Base-by-base conservation (phyloP, 2,797 vertebrate species). In the Clarias platycephalus region DNA sequence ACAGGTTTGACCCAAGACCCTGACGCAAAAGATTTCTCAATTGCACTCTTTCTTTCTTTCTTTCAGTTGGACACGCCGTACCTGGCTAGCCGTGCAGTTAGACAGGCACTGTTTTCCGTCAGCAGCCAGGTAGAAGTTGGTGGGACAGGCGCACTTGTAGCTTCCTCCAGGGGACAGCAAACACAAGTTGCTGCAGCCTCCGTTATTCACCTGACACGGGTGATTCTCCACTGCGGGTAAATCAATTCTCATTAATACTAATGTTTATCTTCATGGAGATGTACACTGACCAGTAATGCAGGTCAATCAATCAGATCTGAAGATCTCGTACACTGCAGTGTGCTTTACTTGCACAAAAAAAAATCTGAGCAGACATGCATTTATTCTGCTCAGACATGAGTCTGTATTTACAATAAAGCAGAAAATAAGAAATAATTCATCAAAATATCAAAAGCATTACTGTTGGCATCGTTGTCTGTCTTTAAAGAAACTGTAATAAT, bases 21-120 rank as follows among this genome's bases (percentile, higher is more conserved):
- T 37, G 37, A 40, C 6, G 37, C 8, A 84, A 57, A 68, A 31
- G 20, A 10, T 1, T 67, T 28, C 0, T 66, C 13, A 63, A 4
- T 4, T 26, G n/a, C 12, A 26, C 20, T 58, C 26, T 16, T 67
- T 7, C 20, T 37, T 67, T 7, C 20, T 37, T 60, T 60, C 22
- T 62, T 64, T 28, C n/a, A 75, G 15, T 57, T 16, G 16, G 0
- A 22, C 60, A 34, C 28, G 49, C 80, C 80, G 26, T 86, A 99
- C 98, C 96, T 99, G 98, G 90, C 98, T 99, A 44, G 98, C 97
- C 0, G 98, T 99, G 87, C 98, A 99, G 93, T 99, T 99, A 91
- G 98, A 99, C 93, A 99, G 95, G 37, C 98, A 99, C 74, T 96
- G 97, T 57, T 93, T 97, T 66, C 97, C 96, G 0, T 99, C 97